Evolutionary conservation across 2,113 vertebrate species (phyloP).

Genomic region (Ceratotherium simum): DNA sequence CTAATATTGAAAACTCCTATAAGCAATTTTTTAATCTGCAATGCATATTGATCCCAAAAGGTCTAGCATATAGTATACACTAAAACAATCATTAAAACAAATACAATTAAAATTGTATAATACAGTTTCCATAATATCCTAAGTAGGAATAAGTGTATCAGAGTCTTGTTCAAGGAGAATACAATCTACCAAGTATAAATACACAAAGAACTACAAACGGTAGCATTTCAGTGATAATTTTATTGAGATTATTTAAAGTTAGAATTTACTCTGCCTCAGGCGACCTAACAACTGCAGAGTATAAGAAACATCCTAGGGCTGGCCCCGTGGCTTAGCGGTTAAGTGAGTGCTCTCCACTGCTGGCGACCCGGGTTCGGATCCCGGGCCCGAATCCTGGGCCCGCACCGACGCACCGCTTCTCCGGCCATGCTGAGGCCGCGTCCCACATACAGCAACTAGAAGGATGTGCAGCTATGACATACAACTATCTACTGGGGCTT

Average conservation of each 20-base stretch:
- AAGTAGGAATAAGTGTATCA: not conserved
- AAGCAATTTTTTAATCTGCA: not conserved
- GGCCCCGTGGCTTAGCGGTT: too few species aligned
- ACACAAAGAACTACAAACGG: not conserved
- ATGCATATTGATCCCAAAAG: not conserved
- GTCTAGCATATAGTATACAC: not conserved
- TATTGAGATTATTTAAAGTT: constrained; percentile 54
- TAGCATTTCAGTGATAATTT: constrained; percentile 15
- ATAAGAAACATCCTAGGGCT: constrained; percentile 47
- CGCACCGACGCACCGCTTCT: too few species aligned
- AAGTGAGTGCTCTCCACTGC: too few species aligned
- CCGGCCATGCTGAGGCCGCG: too few species aligned
- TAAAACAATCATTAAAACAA: not conserved
- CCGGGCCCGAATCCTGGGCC: too few species aligned
- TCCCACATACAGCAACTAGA: too few species aligned
- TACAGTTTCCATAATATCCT: not conserved
- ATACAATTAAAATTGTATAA: not conserved
- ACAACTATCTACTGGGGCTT: too few species aligned
- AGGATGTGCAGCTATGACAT: too few species aligned
- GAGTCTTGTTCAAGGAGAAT: not conserved
- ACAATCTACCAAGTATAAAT: not conserved
- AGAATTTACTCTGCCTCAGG: constrained; percentile 32
- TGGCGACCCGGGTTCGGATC: too few species aligned
- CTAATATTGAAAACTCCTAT: not conserved
- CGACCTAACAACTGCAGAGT: not conserved